A percentile compares a stretch with the other conserved stretches of the same genome.
Conservation (phyloP, 1,140 invertebrate genomes). For the Capitella teleta region DNA sequence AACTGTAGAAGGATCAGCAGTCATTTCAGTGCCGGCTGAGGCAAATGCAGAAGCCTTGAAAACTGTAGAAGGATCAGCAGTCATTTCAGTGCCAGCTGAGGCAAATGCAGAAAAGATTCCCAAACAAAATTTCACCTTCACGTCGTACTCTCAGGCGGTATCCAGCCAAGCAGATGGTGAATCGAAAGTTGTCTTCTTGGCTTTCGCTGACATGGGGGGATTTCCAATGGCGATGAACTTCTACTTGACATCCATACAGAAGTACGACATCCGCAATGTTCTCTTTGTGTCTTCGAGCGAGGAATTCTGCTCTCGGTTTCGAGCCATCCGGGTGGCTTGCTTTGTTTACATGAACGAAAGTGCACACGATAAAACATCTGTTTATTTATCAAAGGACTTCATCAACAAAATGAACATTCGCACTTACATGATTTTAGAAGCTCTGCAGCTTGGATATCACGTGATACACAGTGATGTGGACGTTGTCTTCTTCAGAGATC, state of each 20-base stretch:
- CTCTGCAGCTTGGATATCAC: constrained; percentile 1
- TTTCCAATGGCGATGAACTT: constrained; percentile 13
- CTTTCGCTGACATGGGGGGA: constrained; percentile 6
- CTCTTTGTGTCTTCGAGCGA: not conserved
- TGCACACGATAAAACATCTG: not conserved
- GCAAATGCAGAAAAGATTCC: no score
- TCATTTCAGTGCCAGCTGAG: no score
- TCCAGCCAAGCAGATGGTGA: no score
- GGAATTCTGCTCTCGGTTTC: not conserved
- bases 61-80: no score
- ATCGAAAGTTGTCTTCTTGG: constrained; percentile 1
- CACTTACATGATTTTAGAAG: constrained; percentile 9
- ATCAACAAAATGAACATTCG: constrained; percentile 10
- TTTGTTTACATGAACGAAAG: constrained; percentile 4
- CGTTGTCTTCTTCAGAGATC: constrained; percentile 5
- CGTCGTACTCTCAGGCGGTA: no score
- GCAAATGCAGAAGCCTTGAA: no score
- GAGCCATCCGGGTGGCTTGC: not conserved
- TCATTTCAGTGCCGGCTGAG: no score
- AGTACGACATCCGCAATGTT: not conserved
- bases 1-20: no score
- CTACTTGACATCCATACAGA: not conserved
- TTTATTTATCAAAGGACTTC: constrained; percentile 1
- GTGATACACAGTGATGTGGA: constrained; percentile 11
- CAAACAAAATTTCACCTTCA: no score